Conservation (phyloP, 1,140 invertebrate genomes). For the Rhagoletis pomonella region DNA sequence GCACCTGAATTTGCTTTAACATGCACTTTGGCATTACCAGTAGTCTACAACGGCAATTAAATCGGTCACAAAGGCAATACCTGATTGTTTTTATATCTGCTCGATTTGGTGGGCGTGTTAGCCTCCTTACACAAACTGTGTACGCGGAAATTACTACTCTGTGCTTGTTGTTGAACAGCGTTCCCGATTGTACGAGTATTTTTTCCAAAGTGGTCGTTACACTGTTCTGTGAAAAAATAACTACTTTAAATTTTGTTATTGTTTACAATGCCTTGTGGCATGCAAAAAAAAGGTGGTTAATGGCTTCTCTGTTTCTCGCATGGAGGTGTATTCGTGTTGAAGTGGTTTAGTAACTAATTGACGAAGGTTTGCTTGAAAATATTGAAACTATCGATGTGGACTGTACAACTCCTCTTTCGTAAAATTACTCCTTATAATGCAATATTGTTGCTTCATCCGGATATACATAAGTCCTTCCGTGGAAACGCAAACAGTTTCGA, state of each 20-base stretch:
- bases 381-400: no score
- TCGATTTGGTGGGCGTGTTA: neutral
- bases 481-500: no score
- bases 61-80: constrained; percentile 22
- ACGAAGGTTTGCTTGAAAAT: neutral
- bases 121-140: neutral
- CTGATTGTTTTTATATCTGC: neutral
- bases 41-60: constrained; percentile 13
- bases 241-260: constrained; percentile 3
- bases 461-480: no score
- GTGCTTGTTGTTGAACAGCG: neutral
- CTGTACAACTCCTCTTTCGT: no score
- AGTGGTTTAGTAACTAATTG: neutral
- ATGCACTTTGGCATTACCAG: neutral
- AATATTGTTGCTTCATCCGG: no score
- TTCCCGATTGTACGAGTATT: neutral
- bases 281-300: neutral
- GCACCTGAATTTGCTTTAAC: neutral
- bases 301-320: neutral
- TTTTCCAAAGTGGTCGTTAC: neutral
- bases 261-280: neutral
- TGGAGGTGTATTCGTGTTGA: neutral
- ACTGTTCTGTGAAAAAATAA: neutral
- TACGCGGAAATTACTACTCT: constrained; percentile 31
- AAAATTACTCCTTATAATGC: no score